These are phyloP conservation scores for Chaenocephalus aceratus DNA, from an alignment of 2,113 vertebrate species.

Conservation along the genomic window DNA sequence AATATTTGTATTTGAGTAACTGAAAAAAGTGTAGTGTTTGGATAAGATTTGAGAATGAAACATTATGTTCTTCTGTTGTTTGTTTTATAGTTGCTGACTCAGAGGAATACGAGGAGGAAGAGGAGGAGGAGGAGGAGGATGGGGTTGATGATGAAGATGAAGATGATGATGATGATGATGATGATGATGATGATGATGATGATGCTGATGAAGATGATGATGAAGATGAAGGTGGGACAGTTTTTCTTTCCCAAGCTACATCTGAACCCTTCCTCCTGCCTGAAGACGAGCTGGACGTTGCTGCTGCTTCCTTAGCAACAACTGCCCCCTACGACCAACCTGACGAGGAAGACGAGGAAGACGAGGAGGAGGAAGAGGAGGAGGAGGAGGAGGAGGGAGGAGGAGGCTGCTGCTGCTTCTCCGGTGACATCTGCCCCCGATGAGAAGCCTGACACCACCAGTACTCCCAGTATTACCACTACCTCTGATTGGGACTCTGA, in stretches of 20 bases:
- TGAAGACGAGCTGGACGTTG: neutral
- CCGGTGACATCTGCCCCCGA: neutral
- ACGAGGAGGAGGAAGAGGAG: neutral
- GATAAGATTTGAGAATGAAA: neutral
- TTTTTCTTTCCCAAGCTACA: no score
- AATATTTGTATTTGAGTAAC: no score
- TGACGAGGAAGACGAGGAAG: neutral
- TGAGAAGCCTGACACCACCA: neutral
- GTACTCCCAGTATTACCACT: neutral
- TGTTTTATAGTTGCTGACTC: constrained; percentile 38
- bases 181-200: no score
- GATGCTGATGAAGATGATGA: neutral
- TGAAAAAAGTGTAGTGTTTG: no score
- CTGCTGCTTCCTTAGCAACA: no score
- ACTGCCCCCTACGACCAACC: no score
- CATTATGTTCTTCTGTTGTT: neutral
- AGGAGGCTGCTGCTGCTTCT: neutral
- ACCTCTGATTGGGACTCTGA: neutral
- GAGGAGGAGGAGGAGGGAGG: neutral
- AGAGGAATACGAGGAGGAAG: neutral
- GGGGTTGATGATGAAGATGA: neutral
- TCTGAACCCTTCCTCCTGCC: no score
- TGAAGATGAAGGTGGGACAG: neutral
- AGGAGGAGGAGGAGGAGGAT: neutral
- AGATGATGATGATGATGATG: no score